phyloP scores from a whole-genome alignment of 2,888 invertebrate genomes.

The Limnephilus lunatus region DNA sequence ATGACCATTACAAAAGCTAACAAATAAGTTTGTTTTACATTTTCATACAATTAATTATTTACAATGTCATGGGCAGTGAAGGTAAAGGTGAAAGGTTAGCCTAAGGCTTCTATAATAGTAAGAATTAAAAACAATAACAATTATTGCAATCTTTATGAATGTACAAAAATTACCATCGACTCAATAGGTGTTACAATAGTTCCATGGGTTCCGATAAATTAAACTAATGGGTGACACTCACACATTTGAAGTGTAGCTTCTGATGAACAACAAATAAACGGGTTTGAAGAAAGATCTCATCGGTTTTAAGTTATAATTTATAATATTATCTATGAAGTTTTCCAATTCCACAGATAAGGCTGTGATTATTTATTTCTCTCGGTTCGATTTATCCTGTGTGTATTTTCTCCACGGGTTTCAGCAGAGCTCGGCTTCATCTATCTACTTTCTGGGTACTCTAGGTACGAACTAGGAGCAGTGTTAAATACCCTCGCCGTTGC shows the following conservation, averaged over 20 bases:
- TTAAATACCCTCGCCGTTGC: slow-evolving; percentile 56
- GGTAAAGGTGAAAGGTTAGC: no score
- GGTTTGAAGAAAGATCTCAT: not conserved
- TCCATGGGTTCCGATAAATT: no score
- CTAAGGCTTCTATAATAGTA: no score
- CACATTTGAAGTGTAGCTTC: not conserved
- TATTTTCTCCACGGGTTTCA: slow-evolving; percentile 31
- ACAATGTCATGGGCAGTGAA: no score
- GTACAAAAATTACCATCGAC: no score
- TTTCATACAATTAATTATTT: no score
- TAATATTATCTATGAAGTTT: slow-evolving; percentile 4
- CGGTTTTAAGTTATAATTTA: not conserved
- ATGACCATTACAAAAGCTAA: no score
- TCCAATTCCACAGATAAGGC: slow-evolving; percentile 26
- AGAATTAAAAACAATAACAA: no score
- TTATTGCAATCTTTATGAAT: no score
- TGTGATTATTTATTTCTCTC: not conserved
- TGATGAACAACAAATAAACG: not conserved
- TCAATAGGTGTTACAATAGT: no score
- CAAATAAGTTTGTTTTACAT: no score
- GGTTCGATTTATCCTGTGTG: slow-evolving; percentile 25
- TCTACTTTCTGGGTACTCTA: not conserved
- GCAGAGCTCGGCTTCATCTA: not conserved
- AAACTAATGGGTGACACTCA: no score
- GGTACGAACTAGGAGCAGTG: slow-evolving; percentile 53